Percentiles rank a stretch among this genome's conserved stretches.
These are phyloP conservation scores for Pteropus rufus DNA, from an alignment of 2,797 vertebrate genomes.

Conservation along the genomic window DNA sequence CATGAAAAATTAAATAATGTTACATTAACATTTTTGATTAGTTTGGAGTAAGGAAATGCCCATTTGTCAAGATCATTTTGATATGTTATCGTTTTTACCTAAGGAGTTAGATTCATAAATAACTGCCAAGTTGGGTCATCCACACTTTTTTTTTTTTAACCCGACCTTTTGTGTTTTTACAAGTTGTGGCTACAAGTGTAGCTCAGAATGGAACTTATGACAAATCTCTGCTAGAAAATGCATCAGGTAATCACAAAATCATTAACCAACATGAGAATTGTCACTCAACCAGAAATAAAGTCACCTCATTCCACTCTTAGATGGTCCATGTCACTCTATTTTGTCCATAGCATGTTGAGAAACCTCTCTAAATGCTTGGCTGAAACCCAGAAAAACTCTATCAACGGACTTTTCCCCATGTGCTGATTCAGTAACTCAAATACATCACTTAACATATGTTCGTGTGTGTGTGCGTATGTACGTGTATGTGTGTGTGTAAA, in stretches of 20 bases:
- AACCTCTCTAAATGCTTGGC: not conserved
- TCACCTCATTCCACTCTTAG: not conserved
- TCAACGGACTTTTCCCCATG: not conserved
- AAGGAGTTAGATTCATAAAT: not conserved
- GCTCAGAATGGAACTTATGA: not conserved
- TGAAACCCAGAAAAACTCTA: not conserved
- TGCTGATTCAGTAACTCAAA: not conserved
- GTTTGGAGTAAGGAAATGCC: not conserved
- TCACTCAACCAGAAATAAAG: not conserved
- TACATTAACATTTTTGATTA: not conserved
- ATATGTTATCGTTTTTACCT: not conserved
- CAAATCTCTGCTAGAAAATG: not conserved
- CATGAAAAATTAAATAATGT: not conserved
- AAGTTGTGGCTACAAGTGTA: not conserved
- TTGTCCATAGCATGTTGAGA: not conserved
- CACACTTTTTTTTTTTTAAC: not conserved
- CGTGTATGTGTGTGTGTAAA: not conserved
- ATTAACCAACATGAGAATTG: not conserved
- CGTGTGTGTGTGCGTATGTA: too few relatives aligned
- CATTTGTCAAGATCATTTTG: not conserved
- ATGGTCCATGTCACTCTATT: not conserved
- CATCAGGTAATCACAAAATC: not conserved
- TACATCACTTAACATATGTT: not conserved
- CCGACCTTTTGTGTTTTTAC: not conserved
- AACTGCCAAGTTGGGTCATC: not conserved